Evolutionary conservation across 2,888 invertebrate genomes (phyloP), one percentile per base, ranked within the genome.

Genomic region (Drosophila mimetica): DNA sequence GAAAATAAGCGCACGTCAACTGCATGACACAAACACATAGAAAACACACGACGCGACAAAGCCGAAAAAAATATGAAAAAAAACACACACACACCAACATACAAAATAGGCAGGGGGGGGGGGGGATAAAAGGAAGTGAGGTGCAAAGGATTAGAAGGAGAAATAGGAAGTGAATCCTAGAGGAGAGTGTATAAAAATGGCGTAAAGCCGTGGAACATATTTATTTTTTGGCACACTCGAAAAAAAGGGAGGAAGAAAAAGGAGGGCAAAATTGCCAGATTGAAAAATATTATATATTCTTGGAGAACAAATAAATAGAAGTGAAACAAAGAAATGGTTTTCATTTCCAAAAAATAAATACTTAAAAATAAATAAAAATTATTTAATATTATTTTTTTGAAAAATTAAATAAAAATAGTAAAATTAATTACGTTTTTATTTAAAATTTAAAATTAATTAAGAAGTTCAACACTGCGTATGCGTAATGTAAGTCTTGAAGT

Each of bases 1-100:
- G 85, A 83, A 87, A 87, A 87, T 86, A 82, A 86, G 83, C 86
- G 79, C 82, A 83, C 85, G 86, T 87, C 87, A 87, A 87, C 77
- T 87, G 84, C 84, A 84, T 74, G 81, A 77, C 82, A 84, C 82
- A 75, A 80, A 72, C 84, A 82, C 74, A 85, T 76, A 75, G 60
- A 76, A 74, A 75, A 79, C 71, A 83, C 64, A 77, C 66, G 71
- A 71, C 61, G 65, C 79, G 77, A 71, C 77, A 81, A 78, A 74
- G 66, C 74, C 77, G 53, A 69, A 77, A 73, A 74, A 76, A 64
- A 51, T 42, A 64, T 25, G 30, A 47, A 8, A 37, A 66, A 34
- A 44, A 37, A 34, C 37, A 22, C 34, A 36, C 2, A 8, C 4
- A 9, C 2, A 8, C 4, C 2, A 37, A 37, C 37, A 16, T 14